Base-by-base conservation (phyloP, 1,140 invertebrate species). In the Pissodes strobi region DNA sequence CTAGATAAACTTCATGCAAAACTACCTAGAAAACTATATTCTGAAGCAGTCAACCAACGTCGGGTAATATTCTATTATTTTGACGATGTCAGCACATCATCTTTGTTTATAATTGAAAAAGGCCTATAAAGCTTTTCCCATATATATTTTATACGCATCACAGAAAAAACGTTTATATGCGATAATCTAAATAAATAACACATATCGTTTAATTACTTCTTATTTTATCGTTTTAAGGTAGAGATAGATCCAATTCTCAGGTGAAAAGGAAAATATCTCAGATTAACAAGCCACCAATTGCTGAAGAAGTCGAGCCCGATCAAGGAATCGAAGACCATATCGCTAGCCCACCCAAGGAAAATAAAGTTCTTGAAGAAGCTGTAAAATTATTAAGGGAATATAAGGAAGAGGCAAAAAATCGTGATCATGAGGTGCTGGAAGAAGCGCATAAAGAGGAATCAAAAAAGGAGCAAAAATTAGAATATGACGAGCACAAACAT, bases 221-320 rank as follows among this genome's bases (percentile, higher is more conserved):
- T 37, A 9, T 17, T n/a, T 1, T 17, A 38, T 17, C 38, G n/a
- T 34, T 52, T 41, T 49, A 38, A 64, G 62, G 62, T 30, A 19
- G 41, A 13, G 62, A 64, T 30, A 22, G 41, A 48, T 56, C 52
- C 2, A 34, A 37, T n/a, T 65, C 55, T 0, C 53, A 58, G 23
- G 19, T 15, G 6, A 65, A 65, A 52, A 49, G 63, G 30, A 65
- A 65, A 59, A 23, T 58, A 27, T 65, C 63, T 13, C 63, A 65
- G 57, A 49, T 65, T 15, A 66, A 60, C 18, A 75, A 80, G 57
- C 74, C 72, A 5, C 73, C 78, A 38, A 82, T 82, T 68, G 75
- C 75, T 23, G 81, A 82, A 64, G 81, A 80, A 34, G 78, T 81
- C 25, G 81, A 82, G 75, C 23, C 76, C 69, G 8, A 77, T 78